These are phyloP conservation scores for Caenorhabditis tropicalis DNA, from an alignment of 1,140 invertebrate species.

Conservation along the genomic window DNA sequence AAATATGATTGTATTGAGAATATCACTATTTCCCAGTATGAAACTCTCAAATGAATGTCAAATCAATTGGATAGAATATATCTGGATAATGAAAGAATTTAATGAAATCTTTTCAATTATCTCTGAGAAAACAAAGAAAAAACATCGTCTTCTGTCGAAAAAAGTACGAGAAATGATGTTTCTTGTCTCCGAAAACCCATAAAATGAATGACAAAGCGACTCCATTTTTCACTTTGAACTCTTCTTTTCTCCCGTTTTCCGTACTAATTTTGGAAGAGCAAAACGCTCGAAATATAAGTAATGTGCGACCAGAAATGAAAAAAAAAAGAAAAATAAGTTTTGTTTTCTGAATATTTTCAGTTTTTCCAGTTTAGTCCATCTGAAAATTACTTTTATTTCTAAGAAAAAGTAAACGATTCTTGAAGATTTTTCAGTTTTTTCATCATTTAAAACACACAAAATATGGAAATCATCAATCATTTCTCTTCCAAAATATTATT, in stretches of 20 bases:
- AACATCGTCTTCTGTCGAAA: background rate
- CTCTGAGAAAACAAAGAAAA: background rate
- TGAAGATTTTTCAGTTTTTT: background rate
- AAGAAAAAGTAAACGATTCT: no score
- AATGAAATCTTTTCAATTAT: background rate
- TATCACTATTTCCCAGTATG: background rate
- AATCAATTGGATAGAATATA: background rate
- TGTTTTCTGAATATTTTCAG: no score
- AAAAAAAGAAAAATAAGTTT: background rate
- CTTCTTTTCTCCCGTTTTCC: background rate
- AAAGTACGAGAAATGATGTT: constrained; percentile 19
- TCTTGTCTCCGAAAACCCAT: constrained; percentile 13
- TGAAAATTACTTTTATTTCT: no score
- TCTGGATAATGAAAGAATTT: background rate
- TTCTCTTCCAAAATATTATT: background rate
- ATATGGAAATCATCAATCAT: background rate
- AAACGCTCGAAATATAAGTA: background rate
- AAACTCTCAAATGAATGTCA: background rate
- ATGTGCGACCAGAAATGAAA: background rate
- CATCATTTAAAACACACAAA: background rate
- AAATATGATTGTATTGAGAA: no score
- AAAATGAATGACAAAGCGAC: constrained; percentile 19
- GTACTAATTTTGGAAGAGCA: constrained; percentile 19
- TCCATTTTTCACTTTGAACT: constrained; percentile 21
- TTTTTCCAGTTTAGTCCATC: no score